A percentile compares a stretch with the other conserved stretches of the same genome.
Conservation (phyloP, 1,140 invertebrate species). For the Drosophila takahashii region DNA sequence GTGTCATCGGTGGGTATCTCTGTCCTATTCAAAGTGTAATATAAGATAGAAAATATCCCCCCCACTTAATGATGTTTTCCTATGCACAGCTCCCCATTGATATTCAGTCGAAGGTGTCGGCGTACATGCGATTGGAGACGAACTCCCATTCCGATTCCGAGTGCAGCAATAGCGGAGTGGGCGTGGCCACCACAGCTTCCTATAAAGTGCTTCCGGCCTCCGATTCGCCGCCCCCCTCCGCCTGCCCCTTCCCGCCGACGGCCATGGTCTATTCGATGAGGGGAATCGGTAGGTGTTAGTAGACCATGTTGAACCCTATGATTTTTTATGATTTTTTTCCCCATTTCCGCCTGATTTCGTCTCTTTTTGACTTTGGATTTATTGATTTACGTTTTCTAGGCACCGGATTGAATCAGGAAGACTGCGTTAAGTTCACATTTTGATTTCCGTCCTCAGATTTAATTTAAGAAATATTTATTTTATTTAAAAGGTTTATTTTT, state of each 20-base stretch:
- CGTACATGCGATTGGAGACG: constrained; percentile 89
- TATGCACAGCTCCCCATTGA: constrained; percentile 93
- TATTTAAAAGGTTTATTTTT: background rate
- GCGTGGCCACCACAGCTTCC: constrained; percentile 80
- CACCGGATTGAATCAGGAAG: constrained; percentile 8
- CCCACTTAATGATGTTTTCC: constrained; percentile 9
- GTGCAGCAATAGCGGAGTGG: constrained; percentile 82
- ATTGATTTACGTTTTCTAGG: constrained; percentile 35
- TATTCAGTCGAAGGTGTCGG: constrained; percentile 94
- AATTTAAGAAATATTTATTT: background rate
- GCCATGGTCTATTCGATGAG: constrained; percentile 94
- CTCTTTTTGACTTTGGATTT: constrained; percentile 31
- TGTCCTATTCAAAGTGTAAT: background rate
- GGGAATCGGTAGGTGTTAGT: constrained; percentile 85
- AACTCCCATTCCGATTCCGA: constrained; percentile 86
- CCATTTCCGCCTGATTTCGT: constrained; percentile 29
- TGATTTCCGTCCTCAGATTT: constrained; percentile 24
- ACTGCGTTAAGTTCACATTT: constrained; percentile 19
- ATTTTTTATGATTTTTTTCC: constrained; percentile 19
- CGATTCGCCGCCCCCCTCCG: constrained; percentile 79
- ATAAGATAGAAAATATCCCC: background rate
- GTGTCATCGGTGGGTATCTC: constrained; percentile 92
- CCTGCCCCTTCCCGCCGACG: constrained; percentile 91
- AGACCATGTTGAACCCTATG: constrained; percentile 83
- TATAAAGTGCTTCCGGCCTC: constrained; percentile 84